Percentiles rank a stretch among this genome's conserved stretches.
Evolutionary conservation across 2,888 invertebrate species (phyloP).

Genomic region (Leptogaster cylindrica): DNA sequence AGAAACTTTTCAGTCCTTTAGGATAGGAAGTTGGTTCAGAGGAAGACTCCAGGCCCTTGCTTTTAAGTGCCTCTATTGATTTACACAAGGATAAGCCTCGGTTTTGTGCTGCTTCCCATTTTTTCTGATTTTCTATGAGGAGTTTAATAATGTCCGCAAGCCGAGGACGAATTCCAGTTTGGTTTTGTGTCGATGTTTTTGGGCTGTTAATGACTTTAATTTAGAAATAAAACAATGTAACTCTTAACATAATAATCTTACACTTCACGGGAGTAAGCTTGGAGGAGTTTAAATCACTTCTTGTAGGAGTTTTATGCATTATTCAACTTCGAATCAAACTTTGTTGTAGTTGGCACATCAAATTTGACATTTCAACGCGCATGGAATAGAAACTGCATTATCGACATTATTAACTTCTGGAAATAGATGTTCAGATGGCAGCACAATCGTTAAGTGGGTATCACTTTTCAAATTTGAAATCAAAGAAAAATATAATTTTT

Average conservation of each 20-base stretch:
- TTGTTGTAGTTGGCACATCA: background rate
- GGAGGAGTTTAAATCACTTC: background rate
- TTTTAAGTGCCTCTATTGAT: conserved; percentile 57
- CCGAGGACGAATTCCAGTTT: conserved; percentile 26
- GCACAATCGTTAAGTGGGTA: too few relatives aligned
- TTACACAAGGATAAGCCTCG: conserved; percentile 55
- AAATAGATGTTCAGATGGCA: background rate
- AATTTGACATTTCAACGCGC: background rate
- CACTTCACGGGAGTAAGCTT: conserved; percentile 13
- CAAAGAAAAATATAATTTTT: too few relatives aligned
- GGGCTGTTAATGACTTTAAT: conserved; percentile 4
- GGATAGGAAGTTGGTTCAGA: conserved; percentile 51
- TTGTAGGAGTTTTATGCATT: conserved; percentile 12
- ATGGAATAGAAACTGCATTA: background rate
- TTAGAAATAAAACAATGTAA: too few relatives aligned
- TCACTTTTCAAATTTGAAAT: too few relatives aligned
- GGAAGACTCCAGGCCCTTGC: conserved; percentile 51
- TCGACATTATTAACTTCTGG: background rate
- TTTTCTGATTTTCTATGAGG: conserved; percentile 53
- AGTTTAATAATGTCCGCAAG: conserved; percentile 52
- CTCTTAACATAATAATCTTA: too few relatives aligned
- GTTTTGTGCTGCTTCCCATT: conserved; percentile 58
- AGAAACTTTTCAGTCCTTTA: conserved; percentile 51
- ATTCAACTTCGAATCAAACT: background rate
- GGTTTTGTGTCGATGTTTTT: background rate